Base-by-base conservation (phyloP, 2,797 vertebrate genomes). In the Neomorphus geoffroyi region DNA sequence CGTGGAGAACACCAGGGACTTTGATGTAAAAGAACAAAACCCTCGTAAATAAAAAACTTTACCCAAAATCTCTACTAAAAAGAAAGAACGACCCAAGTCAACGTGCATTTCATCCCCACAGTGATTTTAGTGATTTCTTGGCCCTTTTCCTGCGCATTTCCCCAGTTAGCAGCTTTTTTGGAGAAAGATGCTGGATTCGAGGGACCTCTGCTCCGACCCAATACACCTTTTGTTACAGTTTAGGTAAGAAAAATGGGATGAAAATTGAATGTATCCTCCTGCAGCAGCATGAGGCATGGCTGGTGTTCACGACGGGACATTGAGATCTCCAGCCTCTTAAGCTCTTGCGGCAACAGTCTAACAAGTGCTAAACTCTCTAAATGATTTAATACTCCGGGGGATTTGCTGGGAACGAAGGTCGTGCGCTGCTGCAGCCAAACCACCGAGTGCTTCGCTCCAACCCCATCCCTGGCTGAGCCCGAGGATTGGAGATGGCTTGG, bases 201-300 rank as follows among this genome's bases (percentile, higher is more conserved):
- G 45, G 4, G 8, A 35, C 26, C 16, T 60, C 69, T 32, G 13
- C 45, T 53, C 18, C 1, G 1, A 69, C 33, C 50, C 50, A 41
- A 27, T 5, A 4, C 39, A 54, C 50, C 8, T 75, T 74, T 64
- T 19, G 33, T 60, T 12, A 17, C 2, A 0, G 21, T 7, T 60
- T 13, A 39, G 39, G 33, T 35, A 24, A 15, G 10, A n/a, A 53
- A 57, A 86, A 58, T 5, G 28, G 26, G 28, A 14, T 2, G 11
- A 65, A 70, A 75, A 65, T 6, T 1, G 30, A 26, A 41, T 22
- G 18, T 9, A 15, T 27, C 26, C 19, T 9, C 6, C 0, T 27
- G 6, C 1, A 41, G 33, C 1, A 35, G 53, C 41, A 24, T 0
- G 3, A 58, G 39, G 53, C 86, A 45, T 1, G 5, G 45, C 23